Percentiles rank a stretch among this genome's conserved stretches.
phyloP scores from a whole-genome alignment of 92 coral and sea anemone species.

The Blastomussa wellsi region DNA sequence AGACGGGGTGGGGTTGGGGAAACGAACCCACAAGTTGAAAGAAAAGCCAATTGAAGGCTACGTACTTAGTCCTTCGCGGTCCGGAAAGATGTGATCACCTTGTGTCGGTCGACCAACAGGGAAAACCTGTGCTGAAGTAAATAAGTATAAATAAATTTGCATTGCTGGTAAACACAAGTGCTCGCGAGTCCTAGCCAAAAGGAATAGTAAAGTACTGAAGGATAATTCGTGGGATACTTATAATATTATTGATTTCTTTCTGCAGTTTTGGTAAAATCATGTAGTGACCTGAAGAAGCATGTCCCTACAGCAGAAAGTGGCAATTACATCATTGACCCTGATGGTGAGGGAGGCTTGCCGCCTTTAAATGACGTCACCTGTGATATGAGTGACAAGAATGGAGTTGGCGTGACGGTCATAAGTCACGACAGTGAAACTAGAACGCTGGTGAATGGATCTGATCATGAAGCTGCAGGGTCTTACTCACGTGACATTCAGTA shows the following conservation, averaged over 20 bases:
- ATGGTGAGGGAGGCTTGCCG: slow-evolving; percentile 6
- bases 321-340: slow-evolving; percentile 3
- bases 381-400: slow-evolving; percentile 17
- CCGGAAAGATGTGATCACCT: no score
- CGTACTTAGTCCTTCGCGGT: no score
- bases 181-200: no score
- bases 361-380: slow-evolving; percentile 14
- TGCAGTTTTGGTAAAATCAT: not conserved
- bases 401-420: slow-evolving; percentile 30
- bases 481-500: slow-evolving; percentile 39
- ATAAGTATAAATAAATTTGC: no score
- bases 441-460: slow-evolving; percentile 25
- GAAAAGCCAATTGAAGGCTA: no score
- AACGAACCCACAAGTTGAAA: no score
- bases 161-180: no score
- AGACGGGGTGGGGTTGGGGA: no score
- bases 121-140: no score
- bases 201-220: no score
- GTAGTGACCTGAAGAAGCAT: not conserved
- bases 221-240: no score
- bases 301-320: not conserved
- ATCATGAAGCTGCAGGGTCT: not conserved
- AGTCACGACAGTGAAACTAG: slow-evolving; percentile 35
- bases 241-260: not conserved
- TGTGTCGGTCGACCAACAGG: no score